Conservation (phyloP, 2,888 invertebrate genomes). For the Tyria jacobaeae region DNA sequence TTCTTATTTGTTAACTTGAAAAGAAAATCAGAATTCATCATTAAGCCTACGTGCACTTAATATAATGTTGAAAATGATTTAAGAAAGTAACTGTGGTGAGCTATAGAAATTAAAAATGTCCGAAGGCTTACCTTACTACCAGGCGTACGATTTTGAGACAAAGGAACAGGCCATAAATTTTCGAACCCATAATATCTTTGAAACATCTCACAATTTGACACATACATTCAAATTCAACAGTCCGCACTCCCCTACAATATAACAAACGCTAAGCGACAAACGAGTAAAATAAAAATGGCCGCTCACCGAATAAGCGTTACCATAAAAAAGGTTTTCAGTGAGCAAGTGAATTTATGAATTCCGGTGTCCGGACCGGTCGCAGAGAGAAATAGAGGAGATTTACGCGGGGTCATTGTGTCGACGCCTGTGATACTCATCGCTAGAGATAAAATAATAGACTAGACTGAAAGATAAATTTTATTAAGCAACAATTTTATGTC, state of each 20-base stretch:
- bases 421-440: slow-evolving; percentile 64
- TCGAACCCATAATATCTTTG: neutral
- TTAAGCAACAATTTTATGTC: neutral
- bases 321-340: slow-evolving; percentile 86
- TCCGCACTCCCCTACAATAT: slow-evolving; percentile 54
- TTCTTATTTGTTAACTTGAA: too few relatives aligned
- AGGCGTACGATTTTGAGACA: neutral
- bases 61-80: too few relatives aligned
- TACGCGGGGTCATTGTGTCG: slow-evolving; percentile 85
- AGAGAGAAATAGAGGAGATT: slow-evolving; percentile 69
- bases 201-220: slow-evolving; percentile 18
- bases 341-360: slow-evolving; percentile 87
- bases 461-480: slow-evolving; percentile 25
- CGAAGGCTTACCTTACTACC: neutral
- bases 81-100: too few relatives aligned
- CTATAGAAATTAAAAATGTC: too few relatives aligned
- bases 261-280: slow-evolving; percentile 69
- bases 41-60: too few relatives aligned
- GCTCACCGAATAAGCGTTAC: slow-evolving; percentile 82
- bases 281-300: slow-evolving; percentile 80
- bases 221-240: slow-evolving; percentile 41
- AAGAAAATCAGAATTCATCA: too few relatives aligned
- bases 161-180: slow-evolving; percentile 9
- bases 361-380: slow-evolving; percentile 74
- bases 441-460: slow-evolving; percentile 51